These are phyloP conservation scores for Corydoras sp. DNA, from an alignment of 2,113 vertebrate species.

Conservation along the genomic window DNA sequence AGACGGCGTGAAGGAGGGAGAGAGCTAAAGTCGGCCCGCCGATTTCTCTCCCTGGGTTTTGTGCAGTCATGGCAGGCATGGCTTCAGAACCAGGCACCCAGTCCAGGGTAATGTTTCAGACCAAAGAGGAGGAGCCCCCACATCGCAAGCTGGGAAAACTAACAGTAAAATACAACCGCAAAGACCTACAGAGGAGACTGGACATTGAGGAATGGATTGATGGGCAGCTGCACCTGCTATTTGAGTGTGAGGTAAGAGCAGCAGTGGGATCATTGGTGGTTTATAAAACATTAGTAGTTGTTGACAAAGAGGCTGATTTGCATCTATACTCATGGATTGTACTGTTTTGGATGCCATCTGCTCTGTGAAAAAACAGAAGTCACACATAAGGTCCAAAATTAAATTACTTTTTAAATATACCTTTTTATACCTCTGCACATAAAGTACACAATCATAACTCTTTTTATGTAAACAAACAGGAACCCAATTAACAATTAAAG, in stretches of 20 bases:
- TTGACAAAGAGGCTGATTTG: neutral
- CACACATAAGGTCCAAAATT: no score
- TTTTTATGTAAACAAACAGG: no score
- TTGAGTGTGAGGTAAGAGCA: constrained; percentile 77
- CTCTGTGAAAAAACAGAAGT: no score
- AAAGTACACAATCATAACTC: no score
- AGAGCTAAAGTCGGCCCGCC: constrained; percentile 25
- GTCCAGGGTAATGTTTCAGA: constrained; percentile 82
- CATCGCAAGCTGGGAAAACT: constrained; percentile 82
- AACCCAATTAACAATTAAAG: no score
- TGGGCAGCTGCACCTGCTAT: constrained; percentile 82
- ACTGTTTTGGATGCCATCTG: no score
- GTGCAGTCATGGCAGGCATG: constrained; percentile 69
- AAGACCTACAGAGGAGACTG: constrained; percentile 88
- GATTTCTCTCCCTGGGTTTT: constrained; percentile 37
- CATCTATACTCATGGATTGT: no score
- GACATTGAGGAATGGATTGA: constrained; percentile 95
- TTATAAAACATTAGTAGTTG: constrained; percentile 10
- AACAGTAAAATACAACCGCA: constrained; percentile 91
- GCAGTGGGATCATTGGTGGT: neutral
- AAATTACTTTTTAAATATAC: no score
- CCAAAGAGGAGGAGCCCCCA: constrained; percentile 63
- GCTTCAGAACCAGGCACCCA: constrained; percentile 70
- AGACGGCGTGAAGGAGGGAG: constrained; percentile 28
- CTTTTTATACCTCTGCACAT: no score